Base-by-base conservation (phyloP, 2,888 invertebrate species). In the Phorcus lineatus region DNA sequence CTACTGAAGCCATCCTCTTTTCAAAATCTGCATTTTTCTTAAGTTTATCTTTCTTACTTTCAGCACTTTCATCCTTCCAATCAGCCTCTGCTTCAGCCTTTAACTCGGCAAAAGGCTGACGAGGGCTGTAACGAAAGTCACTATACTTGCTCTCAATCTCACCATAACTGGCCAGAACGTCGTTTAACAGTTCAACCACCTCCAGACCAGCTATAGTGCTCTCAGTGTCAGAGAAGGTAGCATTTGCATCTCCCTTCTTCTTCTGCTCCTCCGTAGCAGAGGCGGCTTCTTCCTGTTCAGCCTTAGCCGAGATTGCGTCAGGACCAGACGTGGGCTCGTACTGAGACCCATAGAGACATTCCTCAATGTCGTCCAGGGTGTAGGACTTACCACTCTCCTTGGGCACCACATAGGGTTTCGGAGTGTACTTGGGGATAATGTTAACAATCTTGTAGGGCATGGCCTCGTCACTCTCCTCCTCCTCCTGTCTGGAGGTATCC, bases 1-100 rank as follows among this genome's bases (percentile, higher is more conserved):
- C 91, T 16, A 91, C 84, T 2, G 89, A 88, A 9, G 88, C 90
- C 84, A 89, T 87, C 57, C 86, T 87, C 1, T 88, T 88, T 81
- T 90, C 90, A 36, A 91, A 86, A 40, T 88, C 89, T 22, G 87
- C 81, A 1, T 88, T 87, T 74, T 89, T 89, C 67, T 85, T 85
- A 2, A 52, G 57, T 53, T 22, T 79, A 28, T 36, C 76, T 78
- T 70, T 75, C 70, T 17, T 17, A 17, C 62, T 52, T 11, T 74
- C 74, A 52, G 74, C 52, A 36, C 54, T 31, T 11, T 70, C 70
- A 19, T 19, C 36, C 36, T 36, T 70, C 17, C 11, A 16, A 70
- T 36, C 40, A 31, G 76, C 54, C 31, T 76, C 55, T 17, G n/a
- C 55, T n/a, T 28, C 19, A 36, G 53, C 19, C 75, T 54, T 82